Evolutionary conservation across 2,113 vertebrate species (phyloP).

Genomic region (Alaudala cheleensis): DNA sequence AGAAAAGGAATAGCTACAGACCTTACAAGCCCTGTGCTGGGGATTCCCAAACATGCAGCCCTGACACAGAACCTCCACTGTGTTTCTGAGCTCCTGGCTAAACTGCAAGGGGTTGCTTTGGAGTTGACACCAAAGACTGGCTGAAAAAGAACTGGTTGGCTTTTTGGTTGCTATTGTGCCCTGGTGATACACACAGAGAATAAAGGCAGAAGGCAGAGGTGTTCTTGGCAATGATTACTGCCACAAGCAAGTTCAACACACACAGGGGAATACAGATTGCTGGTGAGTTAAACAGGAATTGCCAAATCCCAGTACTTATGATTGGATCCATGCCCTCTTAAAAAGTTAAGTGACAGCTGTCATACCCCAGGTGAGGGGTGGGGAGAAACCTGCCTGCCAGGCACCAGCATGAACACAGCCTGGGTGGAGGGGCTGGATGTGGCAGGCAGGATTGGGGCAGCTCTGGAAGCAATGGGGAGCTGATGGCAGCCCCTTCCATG

Average conservation of each 20-base stretch:
- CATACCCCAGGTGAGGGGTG: not conserved
- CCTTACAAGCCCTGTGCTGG: rapidly evolving
- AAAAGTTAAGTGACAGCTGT: not conserved
- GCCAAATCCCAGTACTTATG: not conserved
- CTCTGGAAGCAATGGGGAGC: not conserved
- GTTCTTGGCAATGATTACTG: not conserved
- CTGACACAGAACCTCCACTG: not conserved
- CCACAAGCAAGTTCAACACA: rapidly evolving
- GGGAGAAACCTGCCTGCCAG: not conserved
- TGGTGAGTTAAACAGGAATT: not conserved
- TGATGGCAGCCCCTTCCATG: not conserved
- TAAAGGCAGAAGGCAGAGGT: not conserved
- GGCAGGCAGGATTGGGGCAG: not conserved
- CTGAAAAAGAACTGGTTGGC: not conserved
- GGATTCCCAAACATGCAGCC: rapidly evolving
- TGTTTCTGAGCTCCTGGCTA: not conserved
- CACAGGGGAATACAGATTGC: not conserved
- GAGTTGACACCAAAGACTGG: not conserved
- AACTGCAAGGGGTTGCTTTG: not conserved
- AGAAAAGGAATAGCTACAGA: not conserved
- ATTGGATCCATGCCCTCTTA: not conserved
- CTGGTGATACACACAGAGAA: not conserved
- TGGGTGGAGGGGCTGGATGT: not conserved
- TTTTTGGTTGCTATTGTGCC: not conserved
- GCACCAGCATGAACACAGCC: not conserved